These are phyloP conservation scores for Gouania willdenowi DNA, from an alignment of 2,797 vertebrate genomes.

Conservation along the genomic window DNA sequence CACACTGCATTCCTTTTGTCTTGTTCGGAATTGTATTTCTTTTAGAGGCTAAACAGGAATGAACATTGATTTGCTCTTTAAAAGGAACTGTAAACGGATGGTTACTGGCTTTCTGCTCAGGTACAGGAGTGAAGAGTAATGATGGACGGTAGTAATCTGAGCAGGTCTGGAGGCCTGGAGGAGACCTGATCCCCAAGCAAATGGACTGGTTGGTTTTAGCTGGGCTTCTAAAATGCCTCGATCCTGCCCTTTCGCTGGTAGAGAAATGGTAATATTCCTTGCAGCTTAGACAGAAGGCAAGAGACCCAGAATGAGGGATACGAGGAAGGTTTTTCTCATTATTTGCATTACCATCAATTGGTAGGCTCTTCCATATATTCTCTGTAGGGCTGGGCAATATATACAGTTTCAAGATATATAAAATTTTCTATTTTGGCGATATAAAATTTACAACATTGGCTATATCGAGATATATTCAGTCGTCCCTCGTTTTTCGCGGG, in stretches of 20 bases:
- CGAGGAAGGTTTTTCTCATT: conserved; percentile 36
- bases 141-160: conserved; percentile 66
- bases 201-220: conserved; percentile 23
- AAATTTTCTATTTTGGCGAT: no score
- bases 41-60: conserved; percentile 36
- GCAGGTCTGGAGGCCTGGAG: conserved; percentile 39
- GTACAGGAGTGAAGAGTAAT: conserved; percentile 13
- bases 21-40: conserved; percentile 20
- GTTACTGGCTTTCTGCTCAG: conserved; percentile 32
- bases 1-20: conserved; percentile 20
- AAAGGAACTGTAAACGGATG: conserved; percentile 30
- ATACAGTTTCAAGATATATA: no score
- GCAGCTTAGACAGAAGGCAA: conserved; percentile 26
- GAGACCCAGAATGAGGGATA: conserved; percentile 6
- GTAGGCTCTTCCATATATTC: neutral
- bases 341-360: conserved; percentile 64
- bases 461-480: no score
- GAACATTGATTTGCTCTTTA: conserved; percentile 34
- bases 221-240: conserved; percentile 35
- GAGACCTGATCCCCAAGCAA: conserved; percentile 28
- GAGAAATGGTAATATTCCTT: conserved; percentile 23
- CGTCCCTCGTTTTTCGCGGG: no score
- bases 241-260: conserved; percentile 6
- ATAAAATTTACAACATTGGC: no score
- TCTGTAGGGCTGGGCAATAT: no score